phyloP scores from a whole-genome alignment of 1,140 invertebrate genomes.

The Batillaria attramentaria region DNA sequence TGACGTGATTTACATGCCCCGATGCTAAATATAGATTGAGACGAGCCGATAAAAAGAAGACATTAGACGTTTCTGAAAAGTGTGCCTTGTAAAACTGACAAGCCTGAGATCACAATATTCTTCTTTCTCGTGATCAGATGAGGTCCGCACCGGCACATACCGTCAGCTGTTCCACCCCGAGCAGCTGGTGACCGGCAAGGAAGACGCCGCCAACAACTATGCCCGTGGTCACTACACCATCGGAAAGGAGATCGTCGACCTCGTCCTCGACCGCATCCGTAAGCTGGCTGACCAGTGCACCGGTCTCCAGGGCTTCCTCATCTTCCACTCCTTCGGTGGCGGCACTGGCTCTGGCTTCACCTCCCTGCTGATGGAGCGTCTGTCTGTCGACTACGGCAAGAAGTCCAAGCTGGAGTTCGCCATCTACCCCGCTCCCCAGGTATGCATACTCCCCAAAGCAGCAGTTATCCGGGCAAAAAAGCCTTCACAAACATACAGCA shows the following conservation, averaged over 20 bases:
- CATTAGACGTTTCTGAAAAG: not conserved
- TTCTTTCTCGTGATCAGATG: slow-evolving; percentile 71
- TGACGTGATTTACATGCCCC: not conserved
- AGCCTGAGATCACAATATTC: not conserved
- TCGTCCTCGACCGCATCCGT: slow-evolving; percentile 68
- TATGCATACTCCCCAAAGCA: slow-evolving; percentile 41
- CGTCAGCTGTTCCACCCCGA: slow-evolving; percentile 51
- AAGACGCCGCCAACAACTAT: slow-evolving; percentile 80
- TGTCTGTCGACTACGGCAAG: slow-evolving; percentile 91
- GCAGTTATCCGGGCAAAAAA: not conserved
- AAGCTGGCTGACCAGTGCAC: slow-evolving; percentile 56
- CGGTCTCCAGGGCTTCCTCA: slow-evolving; percentile 72
- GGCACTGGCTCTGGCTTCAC: slow-evolving; percentile 93
- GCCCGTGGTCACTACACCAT: slow-evolving; percentile 71
- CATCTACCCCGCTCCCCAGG: slow-evolving; percentile 92
- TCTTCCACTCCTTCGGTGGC: slow-evolving; percentile 76
- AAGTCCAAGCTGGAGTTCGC: slow-evolving; percentile 92
- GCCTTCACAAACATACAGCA: not conserved
- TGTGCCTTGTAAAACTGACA: not conserved
- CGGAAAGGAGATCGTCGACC: slow-evolving; percentile 71
- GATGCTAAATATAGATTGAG: not conserved
- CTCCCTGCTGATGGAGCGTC: slow-evolving; percentile 88
- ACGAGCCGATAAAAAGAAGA: not conserved
- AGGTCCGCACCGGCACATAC: slow-evolving; percentile 61
- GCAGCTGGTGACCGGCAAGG: slow-evolving; percentile 77